Evolutionary conservation across 2,797 vertebrate genomes (phyloP).

Genomic region (Halcyon badia): DNA sequence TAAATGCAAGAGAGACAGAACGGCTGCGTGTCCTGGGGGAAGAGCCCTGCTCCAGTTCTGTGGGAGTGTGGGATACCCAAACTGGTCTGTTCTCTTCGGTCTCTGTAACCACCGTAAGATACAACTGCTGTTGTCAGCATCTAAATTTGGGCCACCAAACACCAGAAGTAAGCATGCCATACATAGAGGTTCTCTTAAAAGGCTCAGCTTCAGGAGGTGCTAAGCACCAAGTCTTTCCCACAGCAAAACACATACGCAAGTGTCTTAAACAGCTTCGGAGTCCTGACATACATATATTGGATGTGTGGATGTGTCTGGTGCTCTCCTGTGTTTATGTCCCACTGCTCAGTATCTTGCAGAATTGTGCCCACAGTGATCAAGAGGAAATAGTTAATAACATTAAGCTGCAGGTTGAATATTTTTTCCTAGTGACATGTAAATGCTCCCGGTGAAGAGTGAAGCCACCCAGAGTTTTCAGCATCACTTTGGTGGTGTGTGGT

Average conservation of each 20-base stretch:
- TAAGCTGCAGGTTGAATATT: neutral
- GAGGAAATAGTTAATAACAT: neutral
- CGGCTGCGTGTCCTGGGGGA: neutral
- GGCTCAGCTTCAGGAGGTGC: neutral
- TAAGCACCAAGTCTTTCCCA: neutral
- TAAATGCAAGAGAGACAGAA: neutral
- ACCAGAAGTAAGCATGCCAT: neutral
- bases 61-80: neutral
- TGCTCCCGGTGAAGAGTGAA: neutral
- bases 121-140: neutral
- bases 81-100: neutral
- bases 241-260: neutral
- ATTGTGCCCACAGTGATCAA: accelerated
- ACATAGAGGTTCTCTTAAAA: neutral
- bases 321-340: neutral
- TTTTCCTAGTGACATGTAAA: neutral
- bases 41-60: neutral
- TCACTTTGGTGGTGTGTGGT: neutral
- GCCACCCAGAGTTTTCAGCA: neutral
- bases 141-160: neutral
- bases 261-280: neutral
- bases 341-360: neutral
- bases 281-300: neutral
- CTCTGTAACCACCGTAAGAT: neutral
- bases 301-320: neutral